These are phyloP conservation scores for Melanogrammus aeglefinus DNA, from an alignment of 2,797 vertebrate genomes.

Conservation along the genomic window DNA sequence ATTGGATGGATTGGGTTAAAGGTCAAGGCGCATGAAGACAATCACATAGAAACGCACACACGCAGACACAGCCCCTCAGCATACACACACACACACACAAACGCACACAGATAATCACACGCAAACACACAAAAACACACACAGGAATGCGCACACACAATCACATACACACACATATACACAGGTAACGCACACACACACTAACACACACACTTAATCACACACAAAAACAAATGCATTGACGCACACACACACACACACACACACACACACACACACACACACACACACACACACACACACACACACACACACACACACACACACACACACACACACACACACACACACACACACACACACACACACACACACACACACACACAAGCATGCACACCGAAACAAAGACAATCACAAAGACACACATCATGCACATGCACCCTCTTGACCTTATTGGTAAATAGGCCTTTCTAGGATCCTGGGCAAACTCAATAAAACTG, in stretches of 20 bases:
- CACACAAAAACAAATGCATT: background rate
- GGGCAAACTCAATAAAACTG: too few species aligned
- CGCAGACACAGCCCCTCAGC: background rate
- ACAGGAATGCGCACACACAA: background rate
- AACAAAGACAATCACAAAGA: too few species aligned
- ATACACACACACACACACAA: background rate
- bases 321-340: background rate
- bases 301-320: background rate
- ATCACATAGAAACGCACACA: conserved; percentile 5
- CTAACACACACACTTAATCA: background rate
- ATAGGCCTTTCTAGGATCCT: too few species aligned
- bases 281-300: background rate
- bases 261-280: background rate
- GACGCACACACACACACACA: background rate
- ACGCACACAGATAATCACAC: background rate
- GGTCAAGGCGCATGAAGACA: conserved; percentile 30
- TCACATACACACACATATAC: background rate
- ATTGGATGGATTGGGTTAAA: conserved; percentile 31
- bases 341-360: background rate
- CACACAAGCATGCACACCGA: too few species aligned
- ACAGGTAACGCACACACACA: background rate
- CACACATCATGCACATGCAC: background rate
- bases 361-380: background rate
- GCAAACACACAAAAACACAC: background rate
- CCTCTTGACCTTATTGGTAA: too few species aligned